Conservation (phyloP, 2,113 vertebrate species). For the Phycodurus eques region DNA sequence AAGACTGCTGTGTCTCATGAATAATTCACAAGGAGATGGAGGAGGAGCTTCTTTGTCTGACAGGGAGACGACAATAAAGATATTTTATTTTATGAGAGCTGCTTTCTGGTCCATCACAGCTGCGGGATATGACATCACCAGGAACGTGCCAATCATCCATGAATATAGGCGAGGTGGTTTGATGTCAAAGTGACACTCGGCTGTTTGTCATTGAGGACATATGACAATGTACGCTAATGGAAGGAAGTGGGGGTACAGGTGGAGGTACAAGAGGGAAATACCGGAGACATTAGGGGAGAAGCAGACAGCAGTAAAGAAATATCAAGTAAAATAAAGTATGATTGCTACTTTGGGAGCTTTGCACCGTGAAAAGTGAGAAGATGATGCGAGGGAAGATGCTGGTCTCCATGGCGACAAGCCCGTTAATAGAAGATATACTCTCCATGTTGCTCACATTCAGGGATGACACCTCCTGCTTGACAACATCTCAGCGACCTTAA, state of each 20-base stretch:
- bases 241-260: background rate
- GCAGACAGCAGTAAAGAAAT: background rate
- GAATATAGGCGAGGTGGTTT: background rate
- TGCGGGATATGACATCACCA: slow-evolving; percentile 1
- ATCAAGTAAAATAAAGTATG: background rate
- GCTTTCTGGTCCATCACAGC: slow-evolving; percentile 4
- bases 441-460: background rate
- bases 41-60: background rate
- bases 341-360: slow-evolving; percentile 9
- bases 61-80: background rate
- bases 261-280: background rate
- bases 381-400: slow-evolving; percentile 3
- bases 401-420: slow-evolving; percentile 14
- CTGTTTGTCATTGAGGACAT: background rate
- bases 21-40: background rate
- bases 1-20: background rate
- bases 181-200: slow-evolving; percentile 3
- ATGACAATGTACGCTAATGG: background rate
- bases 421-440: background rate
- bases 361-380: slow-evolving; percentile 1
- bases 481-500: background rate
- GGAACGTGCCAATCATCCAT: slow-evolving; percentile 2
- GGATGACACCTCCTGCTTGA: background rate
- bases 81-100: slow-evolving; percentile 1
- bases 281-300: background rate